Evolutionary conservation across 2,113 vertebrate genomes (phyloP), one percentile per base, ranked within the genome.

Genomic region (Bostrychus sinensis): DNA sequence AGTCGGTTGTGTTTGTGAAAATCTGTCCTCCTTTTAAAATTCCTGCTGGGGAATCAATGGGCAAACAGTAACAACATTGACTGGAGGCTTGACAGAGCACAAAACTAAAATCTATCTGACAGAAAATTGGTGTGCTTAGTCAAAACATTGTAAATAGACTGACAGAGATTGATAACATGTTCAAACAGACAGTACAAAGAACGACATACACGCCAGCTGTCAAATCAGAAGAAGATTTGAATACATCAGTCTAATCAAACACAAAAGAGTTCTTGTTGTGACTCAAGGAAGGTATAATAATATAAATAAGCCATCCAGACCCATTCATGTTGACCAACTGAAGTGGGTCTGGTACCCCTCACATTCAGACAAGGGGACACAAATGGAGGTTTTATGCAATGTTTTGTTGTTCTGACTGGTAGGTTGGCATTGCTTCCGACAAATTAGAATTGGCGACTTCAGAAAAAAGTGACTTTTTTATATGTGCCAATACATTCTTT

Each of bases 71-170:
- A 70, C 46, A 56, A 36, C 42, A 56, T 0, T 10, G 53, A 73
- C 51, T 62, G 56, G 57, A 19, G 57, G 67, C 43, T 17, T 17
- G 26, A 67, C 4, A 12, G 59, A 25, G 12, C 53, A 80, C 65
- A 68, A 50, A 34, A 81, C 68, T 66, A 66, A 9, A 61, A 38
- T 32, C 39, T 58, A 75, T 66, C 26, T 39, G 61, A 86, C 69
- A 86, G 72, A 70, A 66, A 84, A 69, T 46, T 55, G 48, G 67
- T 78, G 79, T 79, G 78, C 74, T 84, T 78, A 66, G 69, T 74
- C 64, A 66, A 53, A 78, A 71, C 60, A 65, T 32, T 59, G 72
- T 70, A 60, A n/a, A 81, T 62, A 70, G 65, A 83, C 25, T 19
- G 17, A 62, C 30, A 72, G 46, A 51, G 54, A 66, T 1, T 36